Evolutionary conservation across 2,888 invertebrate genomes (phyloP).

Genomic region (Morpho deidamia): DNA sequence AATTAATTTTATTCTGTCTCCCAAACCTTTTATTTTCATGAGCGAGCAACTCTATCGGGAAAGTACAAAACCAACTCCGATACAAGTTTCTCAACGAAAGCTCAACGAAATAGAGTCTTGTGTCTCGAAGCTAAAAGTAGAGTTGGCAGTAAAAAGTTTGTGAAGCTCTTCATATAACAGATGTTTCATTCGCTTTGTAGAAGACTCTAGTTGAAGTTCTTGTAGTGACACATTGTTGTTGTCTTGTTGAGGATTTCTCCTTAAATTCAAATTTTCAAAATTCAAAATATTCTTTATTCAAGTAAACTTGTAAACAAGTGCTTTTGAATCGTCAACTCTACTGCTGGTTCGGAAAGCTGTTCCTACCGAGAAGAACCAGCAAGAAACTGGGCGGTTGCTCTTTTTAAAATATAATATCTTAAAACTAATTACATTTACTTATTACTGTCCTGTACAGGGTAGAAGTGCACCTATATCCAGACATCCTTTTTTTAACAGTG

Average conservation of each 20-base stretch:
- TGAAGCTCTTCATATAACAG: constrained; percentile 59
- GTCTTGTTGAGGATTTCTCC: constrained; percentile 42
- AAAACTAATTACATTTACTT: too few species aligned
- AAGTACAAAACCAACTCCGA: constrained; percentile 44
- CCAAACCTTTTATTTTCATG: constrained; percentile 54
- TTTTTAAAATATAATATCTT: too few species aligned
- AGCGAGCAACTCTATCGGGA: constrained; percentile 49
- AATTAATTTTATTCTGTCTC: constrained; percentile 35
- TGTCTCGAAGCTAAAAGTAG: constrained; percentile 31
- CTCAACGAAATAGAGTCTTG: constrained; percentile 13
- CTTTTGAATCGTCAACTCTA: too few species aligned
- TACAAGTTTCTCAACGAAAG: constrained; percentile 36
- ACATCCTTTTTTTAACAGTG: too few species aligned
- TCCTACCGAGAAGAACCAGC: too few species aligned
- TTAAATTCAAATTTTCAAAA: too few species aligned
- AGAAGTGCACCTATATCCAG: too few species aligned
- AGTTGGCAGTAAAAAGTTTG: constrained; percentile 34
- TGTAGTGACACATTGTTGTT: background rate
- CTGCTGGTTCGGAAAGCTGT: too few species aligned
- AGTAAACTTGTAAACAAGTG: too few species aligned
- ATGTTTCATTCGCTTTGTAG: constrained; percentile 59
- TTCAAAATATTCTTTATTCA: too few species aligned
- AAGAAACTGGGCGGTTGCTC: too few species aligned
- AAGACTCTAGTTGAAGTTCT: constrained; percentile 19
- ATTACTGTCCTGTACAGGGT: too few species aligned